These are phyloP conservation scores for Geotrypetes seraphini DNA, from an alignment of 2,797 vertebrate genomes.

Conservation along the genomic window DNA sequence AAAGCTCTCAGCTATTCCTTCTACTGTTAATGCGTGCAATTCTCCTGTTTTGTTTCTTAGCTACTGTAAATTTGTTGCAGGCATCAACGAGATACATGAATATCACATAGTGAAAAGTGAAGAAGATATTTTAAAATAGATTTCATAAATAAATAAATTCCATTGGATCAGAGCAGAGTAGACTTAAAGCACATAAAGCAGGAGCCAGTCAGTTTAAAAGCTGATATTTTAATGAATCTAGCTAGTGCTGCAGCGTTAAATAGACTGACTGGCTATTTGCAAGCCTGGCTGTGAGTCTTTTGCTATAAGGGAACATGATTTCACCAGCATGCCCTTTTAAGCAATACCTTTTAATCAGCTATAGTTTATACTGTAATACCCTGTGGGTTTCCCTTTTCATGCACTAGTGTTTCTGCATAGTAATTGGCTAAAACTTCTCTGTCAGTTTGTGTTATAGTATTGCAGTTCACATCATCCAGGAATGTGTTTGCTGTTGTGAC, in stretches of 20 bases:
- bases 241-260: not conserved
- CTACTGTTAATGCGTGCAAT: too few species aligned
- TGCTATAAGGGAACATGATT: not conserved
- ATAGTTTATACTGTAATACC: constrained; percentile 12
- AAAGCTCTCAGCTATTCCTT: too few species aligned
- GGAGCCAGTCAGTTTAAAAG: too few species aligned
- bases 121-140: too few species aligned
- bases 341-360: constrained; percentile 10
- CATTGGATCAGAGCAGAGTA: too few species aligned
- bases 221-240: not conserved
- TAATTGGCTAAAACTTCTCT: constrained; percentile 1
- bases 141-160: too few species aligned
- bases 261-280: too few species aligned
- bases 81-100: too few species aligned
- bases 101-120: too few species aligned
- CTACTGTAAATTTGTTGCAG: too few species aligned
- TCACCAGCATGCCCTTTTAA: not conserved
- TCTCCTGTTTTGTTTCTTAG: too few species aligned
- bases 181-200: too few species aligned
- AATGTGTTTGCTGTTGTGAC: constrained; percentile 6
- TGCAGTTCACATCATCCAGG: not conserved
- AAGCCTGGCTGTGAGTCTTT: constrained; percentile 1
- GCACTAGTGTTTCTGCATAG: constrained; percentile 2
- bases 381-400: constrained; percentile 2
- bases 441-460: constrained; percentile 18